Evolutionary conservation across 2,888 invertebrate genomes (phyloP), one percentile per base, ranked within the genome.

Genomic region (Abscondita cerata): DNA sequence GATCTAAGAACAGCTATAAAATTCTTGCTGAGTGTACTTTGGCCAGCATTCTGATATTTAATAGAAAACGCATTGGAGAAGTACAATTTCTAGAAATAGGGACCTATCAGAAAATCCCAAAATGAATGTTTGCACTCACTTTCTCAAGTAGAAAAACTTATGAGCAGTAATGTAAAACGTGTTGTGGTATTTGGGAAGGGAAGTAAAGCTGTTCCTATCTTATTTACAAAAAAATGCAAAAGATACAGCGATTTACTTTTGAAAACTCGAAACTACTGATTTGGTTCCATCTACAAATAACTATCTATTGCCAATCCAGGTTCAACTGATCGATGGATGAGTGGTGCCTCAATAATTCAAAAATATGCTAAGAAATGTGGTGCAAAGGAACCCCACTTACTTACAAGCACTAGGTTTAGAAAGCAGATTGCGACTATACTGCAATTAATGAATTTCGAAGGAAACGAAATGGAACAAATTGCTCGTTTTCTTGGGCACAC

Each of bases 371-470:
- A 11, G 25, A 59, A 63, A 48, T 59, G 59, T 56, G 56, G 56
- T 12, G 59, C 62, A 41, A 52, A 59, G 50, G 44, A 63, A 48
- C 65, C 62, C 13, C 31, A 53, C 40, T 46, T 63, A 9, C 13
- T 65, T 12, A 63, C 65, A 12, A 51, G 55, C 15, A 59, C 65
- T 6, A 58, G 46, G 16, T 65, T 65, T 44, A 36, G 65, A 44
- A 65, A 65, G 46, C 59, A 65, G 25, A 51, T 63, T 20, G 65
- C 63, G 9, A 65, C 59, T 6, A 63, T 65, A 15, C 18, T 65
- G 20, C 65, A 65, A 33, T 41, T 63, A 0, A 59, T 63, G 56
- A 63, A 38, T 48, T 63, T 59, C 25, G 59, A 59, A 52, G 40
- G 46, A 5, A 20, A 58, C 40, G 62, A 65, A 56, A 65, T 65